phyloP scores from a whole-genome alignment of 1,140 invertebrate species.

The Rhyacophila brunnea region DNA sequence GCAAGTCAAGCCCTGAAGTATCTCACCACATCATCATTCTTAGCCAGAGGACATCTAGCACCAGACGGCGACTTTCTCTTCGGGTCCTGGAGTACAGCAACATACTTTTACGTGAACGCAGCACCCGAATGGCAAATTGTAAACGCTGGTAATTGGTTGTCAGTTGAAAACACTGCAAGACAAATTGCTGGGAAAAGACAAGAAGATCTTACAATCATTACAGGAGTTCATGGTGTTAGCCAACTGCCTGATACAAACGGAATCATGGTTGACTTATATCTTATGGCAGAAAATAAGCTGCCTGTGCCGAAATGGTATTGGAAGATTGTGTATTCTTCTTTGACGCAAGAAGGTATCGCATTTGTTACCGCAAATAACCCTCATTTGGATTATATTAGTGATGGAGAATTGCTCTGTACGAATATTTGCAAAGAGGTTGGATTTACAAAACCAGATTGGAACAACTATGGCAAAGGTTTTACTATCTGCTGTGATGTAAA shows the following conservation, averaged over 20 bases:
- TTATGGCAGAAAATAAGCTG: slow-evolving; percentile 39
- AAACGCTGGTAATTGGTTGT: slow-evolving; percentile 58
- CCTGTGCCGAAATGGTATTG: slow-evolving; percentile 51
- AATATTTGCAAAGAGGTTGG: slow-evolving; percentile 42
- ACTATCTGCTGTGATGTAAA: slow-evolving; percentile 45
- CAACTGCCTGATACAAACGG: slow-evolving; percentile 40
- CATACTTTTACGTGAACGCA: slow-evolving; percentile 57
- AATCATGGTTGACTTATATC: slow-evolving; percentile 39
- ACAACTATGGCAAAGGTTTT: slow-evolving; percentile 39
- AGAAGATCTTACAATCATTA: slow-evolving; percentile 52
- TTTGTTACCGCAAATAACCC: slow-evolving; percentile 56
- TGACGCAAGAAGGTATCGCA: slow-evolving; percentile 43
- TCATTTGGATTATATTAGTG: slow-evolving; percentile 14
- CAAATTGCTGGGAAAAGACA: slow-evolving; percentile 37
- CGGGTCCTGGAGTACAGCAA: slow-evolving; percentile 43
- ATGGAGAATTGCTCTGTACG: slow-evolving; percentile 38
- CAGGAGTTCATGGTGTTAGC: slow-evolving; percentile 52
- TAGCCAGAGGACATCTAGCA: slow-evolving; percentile 49
- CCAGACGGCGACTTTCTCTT: slow-evolving; percentile 53
- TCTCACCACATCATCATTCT: slow-evolving; percentile 38
- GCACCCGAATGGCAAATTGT: slow-evolving; percentile 60
- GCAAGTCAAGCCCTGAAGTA: slow-evolving; percentile 38
- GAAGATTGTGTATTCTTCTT: slow-evolving; percentile 46
- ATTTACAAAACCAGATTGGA: slow-evolving; percentile 38
- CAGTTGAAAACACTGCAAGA: slow-evolving; percentile 44